A percentile compares a stretch with the other conserved stretches of the same genome.
phyloP scores from a whole-genome alignment of 2,888 invertebrate species.

The Cantharis rufa region DNA sequence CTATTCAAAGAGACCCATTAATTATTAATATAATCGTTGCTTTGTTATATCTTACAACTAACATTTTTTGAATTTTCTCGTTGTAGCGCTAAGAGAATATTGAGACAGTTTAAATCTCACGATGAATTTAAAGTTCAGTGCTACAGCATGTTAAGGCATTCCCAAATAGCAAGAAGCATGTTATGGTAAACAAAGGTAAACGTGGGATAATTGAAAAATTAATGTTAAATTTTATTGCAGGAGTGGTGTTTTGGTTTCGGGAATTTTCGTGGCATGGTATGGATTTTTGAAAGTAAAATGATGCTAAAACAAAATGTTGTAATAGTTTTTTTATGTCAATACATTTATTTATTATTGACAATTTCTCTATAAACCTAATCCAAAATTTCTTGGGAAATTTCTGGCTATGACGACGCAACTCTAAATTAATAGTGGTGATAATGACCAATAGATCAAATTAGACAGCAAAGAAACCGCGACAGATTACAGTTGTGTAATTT shows the following conservation, averaged over 20 bases:
- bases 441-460: not conserved
- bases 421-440: not conserved
- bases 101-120: conserved; percentile 37
- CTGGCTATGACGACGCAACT: not conserved
- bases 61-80: conserved; percentile 18
- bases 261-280: conserved; percentile 35
- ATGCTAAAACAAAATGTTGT: not conserved
- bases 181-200: conserved; percentile 42
- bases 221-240: conserved; percentile 33
- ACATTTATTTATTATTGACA: not conserved
- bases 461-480: not conserved
- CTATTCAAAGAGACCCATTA: not conserved
- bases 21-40: not conserved
- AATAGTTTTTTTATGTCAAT: not conserved
- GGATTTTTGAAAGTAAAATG: conserved; percentile 32
- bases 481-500: not conserved
- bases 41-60: not conserved
- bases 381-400: not conserved
- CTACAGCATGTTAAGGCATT: conserved; percentile 48
- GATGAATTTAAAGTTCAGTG: conserved; percentile 43
- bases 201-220: not conserved
- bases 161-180: conserved; percentile 39
- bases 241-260: conserved; percentile 36
- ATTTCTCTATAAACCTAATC: not conserved
- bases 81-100: conserved; percentile 47